These are phyloP conservation scores for Pseudonaja textilis DNA, from an alignment of 2,113 vertebrate species.

Conservation along the genomic window DNA sequence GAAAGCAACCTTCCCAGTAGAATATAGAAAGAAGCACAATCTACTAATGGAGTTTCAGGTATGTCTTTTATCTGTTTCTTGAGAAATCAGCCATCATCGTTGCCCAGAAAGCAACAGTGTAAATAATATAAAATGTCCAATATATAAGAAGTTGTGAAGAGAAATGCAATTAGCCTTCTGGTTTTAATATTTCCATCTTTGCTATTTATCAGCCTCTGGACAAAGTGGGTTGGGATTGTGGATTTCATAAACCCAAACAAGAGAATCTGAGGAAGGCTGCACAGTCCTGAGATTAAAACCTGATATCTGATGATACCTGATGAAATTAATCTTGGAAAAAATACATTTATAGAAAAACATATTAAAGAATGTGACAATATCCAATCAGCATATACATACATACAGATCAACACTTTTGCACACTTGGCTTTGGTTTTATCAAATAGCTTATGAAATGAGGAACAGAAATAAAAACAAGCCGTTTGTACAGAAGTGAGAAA, in stretches of 20 bases:
- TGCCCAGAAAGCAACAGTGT: neutral
- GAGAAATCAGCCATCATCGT: neutral
- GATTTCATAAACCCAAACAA: neutral
- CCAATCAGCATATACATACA: neutral
- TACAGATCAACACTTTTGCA: neutral
- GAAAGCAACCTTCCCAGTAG: neutral
- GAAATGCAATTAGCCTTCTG: neutral
- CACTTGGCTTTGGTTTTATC: constrained; percentile 25
- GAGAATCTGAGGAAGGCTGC: neutral
- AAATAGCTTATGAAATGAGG: constrained; percentile 43
- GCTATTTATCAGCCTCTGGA: neutral
- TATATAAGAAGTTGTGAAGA: neutral
- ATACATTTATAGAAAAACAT: neutral
- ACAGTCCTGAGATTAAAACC: neutral
- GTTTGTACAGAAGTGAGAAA: constrained; percentile 24
- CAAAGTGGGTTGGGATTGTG: neutral
- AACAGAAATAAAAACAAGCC: constrained; percentile 23
- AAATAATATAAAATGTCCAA: neutral
- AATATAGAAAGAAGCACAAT: neutral
- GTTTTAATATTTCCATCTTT: neutral
- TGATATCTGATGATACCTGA: too few relatives aligned
- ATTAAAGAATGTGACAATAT: neutral
- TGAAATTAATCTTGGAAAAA: neutral
- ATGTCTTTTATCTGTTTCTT: rapidly evolving
- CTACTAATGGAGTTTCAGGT: neutral